Evolutionary conservation across 2,888 invertebrate species (phyloP).

Genomic region (Dermolepida albohirtum): DNA sequence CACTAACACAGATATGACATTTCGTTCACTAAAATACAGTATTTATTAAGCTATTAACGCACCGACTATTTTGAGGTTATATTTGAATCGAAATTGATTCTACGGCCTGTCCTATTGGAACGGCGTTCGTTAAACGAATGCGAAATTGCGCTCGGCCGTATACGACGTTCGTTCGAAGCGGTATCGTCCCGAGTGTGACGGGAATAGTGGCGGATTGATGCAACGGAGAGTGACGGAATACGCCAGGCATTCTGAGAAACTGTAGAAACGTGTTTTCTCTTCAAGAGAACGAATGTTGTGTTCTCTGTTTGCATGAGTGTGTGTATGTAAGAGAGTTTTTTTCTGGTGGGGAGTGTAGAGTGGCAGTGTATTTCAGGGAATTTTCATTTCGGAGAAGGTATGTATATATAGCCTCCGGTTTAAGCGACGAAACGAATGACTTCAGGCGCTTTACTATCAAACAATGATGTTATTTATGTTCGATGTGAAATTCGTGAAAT

Average conservation of each 20-base stretch:
- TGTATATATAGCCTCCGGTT: conserved; percentile 44
- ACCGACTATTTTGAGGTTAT: conserved; percentile 40
- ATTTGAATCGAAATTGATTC: conserved; percentile 24
- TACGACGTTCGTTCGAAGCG: conserved; percentile 47
- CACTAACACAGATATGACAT: conserved; percentile 22
- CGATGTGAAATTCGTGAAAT: conserved; percentile 26
- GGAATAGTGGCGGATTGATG: conserved; percentile 19
- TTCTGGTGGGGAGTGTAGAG: conserved; percentile 50
- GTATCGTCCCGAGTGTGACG: conserved; percentile 43
- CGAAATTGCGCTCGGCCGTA: conserved; percentile 46
- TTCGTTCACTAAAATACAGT: not conserved
- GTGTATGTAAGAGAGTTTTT: conserved; percentile 36
- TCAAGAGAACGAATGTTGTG: conserved; percentile 56
- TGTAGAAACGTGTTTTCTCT: conserved; percentile 63
- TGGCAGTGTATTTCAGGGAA: conserved; percentile 61
- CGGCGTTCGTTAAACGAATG: conserved; percentile 47
- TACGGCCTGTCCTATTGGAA: conserved; percentile 40
- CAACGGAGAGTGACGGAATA: conserved; percentile 40
- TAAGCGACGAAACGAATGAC: conserved; percentile 25
- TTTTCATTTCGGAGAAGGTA: conserved; percentile 61
- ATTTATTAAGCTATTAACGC: conserved; percentile 5
- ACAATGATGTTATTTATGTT: conserved; percentile 16
- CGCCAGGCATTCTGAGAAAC: conserved; percentile 57
- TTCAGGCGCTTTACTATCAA: conserved; percentile 13
- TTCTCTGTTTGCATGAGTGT: conserved; percentile 19